Conservation (phyloP, 2,888 invertebrate genomes). For the Odontomyia ornata region DNA sequence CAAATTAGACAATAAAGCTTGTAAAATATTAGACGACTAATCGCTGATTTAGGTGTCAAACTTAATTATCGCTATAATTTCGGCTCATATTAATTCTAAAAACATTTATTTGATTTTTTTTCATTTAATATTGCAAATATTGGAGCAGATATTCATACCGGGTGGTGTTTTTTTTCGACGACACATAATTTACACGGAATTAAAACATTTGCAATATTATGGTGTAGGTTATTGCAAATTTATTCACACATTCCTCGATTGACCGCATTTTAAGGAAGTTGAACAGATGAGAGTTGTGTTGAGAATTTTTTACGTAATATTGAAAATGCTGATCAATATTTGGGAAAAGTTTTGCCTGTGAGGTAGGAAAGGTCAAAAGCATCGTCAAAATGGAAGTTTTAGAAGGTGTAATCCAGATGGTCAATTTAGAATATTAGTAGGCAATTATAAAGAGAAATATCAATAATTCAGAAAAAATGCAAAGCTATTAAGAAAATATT, state of each 20-base stretch:
- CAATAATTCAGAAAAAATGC: too few species aligned
- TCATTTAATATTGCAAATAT: neutral
- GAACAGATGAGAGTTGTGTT: too few species aligned
- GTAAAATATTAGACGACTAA: constrained; percentile 35
- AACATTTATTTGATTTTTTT: constrained; percentile 21
- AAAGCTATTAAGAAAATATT: too few species aligned
- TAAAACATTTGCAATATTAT: constrained; percentile 28
- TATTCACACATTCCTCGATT: neutral
- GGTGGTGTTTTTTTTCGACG: constrained; percentile 23
- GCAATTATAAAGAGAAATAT: too few species aligned
- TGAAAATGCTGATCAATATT: too few species aligned
- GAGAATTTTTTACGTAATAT: too few species aligned
- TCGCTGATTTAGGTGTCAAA: constrained; percentile 41
- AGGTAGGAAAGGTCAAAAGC: too few species aligned
- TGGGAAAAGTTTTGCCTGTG: too few species aligned
- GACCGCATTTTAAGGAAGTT: too few species aligned
- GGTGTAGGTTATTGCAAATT: constrained; percentile 1
- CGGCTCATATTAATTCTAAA: constrained; percentile 22
- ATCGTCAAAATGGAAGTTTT: too few species aligned
- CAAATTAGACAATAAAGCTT: constrained; percentile 39
- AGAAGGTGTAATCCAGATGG: too few species aligned
- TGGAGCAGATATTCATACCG: neutral
- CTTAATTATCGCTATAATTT: constrained; percentile 43
- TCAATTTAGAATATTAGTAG: too few species aligned
- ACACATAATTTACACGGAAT: constrained; percentile 34